phyloP scores from a whole-genome alignment of 2,888 invertebrate species.

The Sinentomon sp. region DNA sequence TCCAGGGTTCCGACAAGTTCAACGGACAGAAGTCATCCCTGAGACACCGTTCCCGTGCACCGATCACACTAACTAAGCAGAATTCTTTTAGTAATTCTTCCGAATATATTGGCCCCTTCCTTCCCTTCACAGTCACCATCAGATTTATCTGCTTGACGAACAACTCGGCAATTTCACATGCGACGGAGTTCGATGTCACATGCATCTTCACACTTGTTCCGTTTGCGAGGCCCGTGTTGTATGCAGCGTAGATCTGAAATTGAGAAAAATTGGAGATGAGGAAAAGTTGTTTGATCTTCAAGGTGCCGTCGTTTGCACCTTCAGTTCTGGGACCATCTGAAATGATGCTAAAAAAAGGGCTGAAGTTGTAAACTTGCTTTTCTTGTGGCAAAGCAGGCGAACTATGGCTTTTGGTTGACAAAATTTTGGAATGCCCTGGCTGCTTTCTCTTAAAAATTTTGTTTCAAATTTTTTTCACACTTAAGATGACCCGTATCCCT shows the following conservation, averaged over 20 bases:
- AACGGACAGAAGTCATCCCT: slow-evolving; percentile 81
- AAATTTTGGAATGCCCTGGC: too few species aligned
- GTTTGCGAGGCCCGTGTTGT: slow-evolving; percentile 72
- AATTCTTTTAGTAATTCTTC: slow-evolving; percentile 31
- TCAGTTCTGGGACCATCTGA: too few species aligned
- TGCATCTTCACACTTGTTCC: slow-evolving; percentile 82
- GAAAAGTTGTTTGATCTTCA: too few species aligned
- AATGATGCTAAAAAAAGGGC: too few species aligned
- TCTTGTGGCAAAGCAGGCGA: too few species aligned
- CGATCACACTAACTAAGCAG: slow-evolving; percentile 58
- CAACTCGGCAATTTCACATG: slow-evolving; percentile 77
- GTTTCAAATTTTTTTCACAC: too few species aligned
- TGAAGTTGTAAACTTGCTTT: too few species aligned
- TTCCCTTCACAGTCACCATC: slow-evolving; percentile 62
- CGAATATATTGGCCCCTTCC: slow-evolving; percentile 48
- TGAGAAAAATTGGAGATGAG: too few species aligned
- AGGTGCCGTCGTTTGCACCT: too few species aligned
- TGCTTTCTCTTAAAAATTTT: too few species aligned
- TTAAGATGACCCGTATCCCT: too few species aligned
- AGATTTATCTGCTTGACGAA: slow-evolving; percentile 87
- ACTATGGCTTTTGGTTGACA: too few species aligned
- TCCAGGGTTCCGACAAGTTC: slow-evolving; percentile 83
- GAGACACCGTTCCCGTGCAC: slow-evolving; percentile 73
- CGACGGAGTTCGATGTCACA: slow-evolving; percentile 73
- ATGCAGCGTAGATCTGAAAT: slow-evolving; percentile 82